Evolutionary conservation across 2,888 invertebrate genomes (phyloP), one percentile per base, ranked within the genome.

Genomic region (Melinopterus prodromus): DNA sequence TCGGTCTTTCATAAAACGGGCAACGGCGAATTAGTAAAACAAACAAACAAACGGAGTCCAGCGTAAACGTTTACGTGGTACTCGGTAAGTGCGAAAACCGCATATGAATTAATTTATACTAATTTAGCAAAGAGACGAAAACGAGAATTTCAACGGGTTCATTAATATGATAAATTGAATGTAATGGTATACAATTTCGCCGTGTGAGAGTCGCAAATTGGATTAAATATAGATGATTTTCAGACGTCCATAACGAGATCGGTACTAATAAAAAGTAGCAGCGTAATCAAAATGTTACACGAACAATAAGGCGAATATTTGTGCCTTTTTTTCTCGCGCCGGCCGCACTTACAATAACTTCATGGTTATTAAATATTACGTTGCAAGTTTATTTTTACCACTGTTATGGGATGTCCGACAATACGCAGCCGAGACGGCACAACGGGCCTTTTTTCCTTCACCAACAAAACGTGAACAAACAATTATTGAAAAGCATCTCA

Each of bases 81-180:
- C 9, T 53, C 53, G 2, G 2, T 53, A 53, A 53, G 53, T 12
- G 53, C 53, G 53, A 53, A 53, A 53, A 53, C 53, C 53, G 53
- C 26, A 26, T 53, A 53, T 53, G 53, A 53, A 53, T 53, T 53
- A 53, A 53, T 53, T 53, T 53, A 53, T 53, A 7, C 12, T 53
- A 53, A 53, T 53, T 53, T 12, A 53, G 53, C 53, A 12, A 53
- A 53, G 5, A 53, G 53, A 53, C 1, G 9, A 53, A 53, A 53
- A 53, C 53, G 53, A 53, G 53, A 53, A 53, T 53, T 53, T 53
- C 53, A 53, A 53, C 53, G 53, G 12, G 53, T 53, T 53, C 53
- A 53, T 53, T 53, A 53, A 53, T 53, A 53, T 53, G 53, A 53
- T 53, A 53, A 53, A 53, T 53, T 53, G 53, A 53, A 53, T 53